Conservation (phyloP, 2,888 invertebrate species). For the Amphipyra berbera region DNA sequence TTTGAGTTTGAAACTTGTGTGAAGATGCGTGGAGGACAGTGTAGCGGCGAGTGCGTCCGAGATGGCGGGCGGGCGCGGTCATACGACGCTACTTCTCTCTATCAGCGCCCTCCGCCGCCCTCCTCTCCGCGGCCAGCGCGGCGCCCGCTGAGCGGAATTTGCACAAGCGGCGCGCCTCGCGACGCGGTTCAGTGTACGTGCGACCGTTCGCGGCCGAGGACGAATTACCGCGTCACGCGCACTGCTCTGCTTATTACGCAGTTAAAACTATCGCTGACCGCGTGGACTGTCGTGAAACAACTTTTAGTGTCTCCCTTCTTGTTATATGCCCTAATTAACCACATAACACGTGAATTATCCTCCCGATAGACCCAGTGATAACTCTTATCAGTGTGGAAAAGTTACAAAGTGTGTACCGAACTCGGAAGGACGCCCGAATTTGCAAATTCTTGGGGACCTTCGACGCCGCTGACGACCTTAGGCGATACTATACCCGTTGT, state of each 20-base stretch:
- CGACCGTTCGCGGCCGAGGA: slow-evolving; percentile 84
- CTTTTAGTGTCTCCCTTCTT: slow-evolving; percentile 58
- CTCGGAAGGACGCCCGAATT: slow-evolving; percentile 74
- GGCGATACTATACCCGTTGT: slow-evolving; percentile 79
- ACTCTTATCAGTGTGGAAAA: slow-evolving; percentile 85
- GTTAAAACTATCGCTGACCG: slow-evolving; percentile 83
- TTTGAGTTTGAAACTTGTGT: slow-evolving; percentile 15
- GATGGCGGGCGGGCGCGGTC: slow-evolving; percentile 72
- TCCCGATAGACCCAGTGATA: slow-evolving; percentile 74
- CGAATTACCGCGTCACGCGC: slow-evolving; percentile 76
- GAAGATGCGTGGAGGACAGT: slow-evolving; percentile 53
- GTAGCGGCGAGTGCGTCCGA: slow-evolving; percentile 68
- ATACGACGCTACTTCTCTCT: slow-evolving; percentile 81
- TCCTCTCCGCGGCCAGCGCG: slow-evolving; percentile 71
- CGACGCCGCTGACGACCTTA: slow-evolving; percentile 72
- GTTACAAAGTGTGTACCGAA: slow-evolving; percentile 79
- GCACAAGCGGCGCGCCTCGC: slow-evolving; percentile 82
- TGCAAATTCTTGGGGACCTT: slow-evolving; percentile 74
- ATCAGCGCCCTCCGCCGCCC: slow-evolving; percentile 76
- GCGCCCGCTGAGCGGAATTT: slow-evolving; percentile 82
- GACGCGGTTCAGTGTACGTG: slow-evolving; percentile 84
- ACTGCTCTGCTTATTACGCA: slow-evolving; percentile 86
- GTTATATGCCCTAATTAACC: slow-evolving; percentile 48
- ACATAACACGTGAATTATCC: slow-evolving; percentile 54
- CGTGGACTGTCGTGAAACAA: slow-evolving; percentile 80